Evolutionary conservation across 2,888 invertebrate genomes (phyloP).

Genomic region (Acrobasis suavella): DNA sequence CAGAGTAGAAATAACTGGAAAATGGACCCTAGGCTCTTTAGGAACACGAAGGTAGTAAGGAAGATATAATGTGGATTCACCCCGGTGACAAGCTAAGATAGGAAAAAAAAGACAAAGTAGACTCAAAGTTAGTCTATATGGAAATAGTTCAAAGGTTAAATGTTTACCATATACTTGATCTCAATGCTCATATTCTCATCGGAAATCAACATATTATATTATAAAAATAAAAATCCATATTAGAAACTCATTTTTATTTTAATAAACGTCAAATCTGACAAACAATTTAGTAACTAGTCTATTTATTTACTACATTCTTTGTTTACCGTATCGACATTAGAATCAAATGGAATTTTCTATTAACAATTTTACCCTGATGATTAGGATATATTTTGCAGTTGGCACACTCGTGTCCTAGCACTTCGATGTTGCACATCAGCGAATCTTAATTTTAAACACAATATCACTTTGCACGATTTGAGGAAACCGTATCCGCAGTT

Average conservation of each 20-base stretch:
- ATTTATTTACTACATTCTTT: conserved; percentile 36
- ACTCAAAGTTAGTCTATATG: no score
- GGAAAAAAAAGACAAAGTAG: no score
- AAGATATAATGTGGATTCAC: no score
- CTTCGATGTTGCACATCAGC: conserved; percentile 47
- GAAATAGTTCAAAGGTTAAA: no score
- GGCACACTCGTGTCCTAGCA: conserved; percentile 43
- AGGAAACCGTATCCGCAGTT: conserved; percentile 27
- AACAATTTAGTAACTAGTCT: conserved; percentile 41
- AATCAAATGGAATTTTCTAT: conserved; percentile 36
- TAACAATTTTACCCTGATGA: conserved; percentile 61
- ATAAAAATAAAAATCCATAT: conserved; percentile 21
- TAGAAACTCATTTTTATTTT: conserved; percentile 57
- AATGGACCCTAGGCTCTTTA: no score
- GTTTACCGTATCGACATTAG: conserved; percentile 35
- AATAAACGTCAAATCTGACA: conserved; percentile 57
- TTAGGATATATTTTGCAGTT: conserved; percentile 59
- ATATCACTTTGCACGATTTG: conserved; percentile 7
- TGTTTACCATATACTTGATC: no score
- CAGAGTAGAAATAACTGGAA: no score
- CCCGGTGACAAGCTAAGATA: no score
- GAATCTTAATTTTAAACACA: conserved; percentile 28
- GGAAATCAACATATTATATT: no score
- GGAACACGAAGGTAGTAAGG: no score
- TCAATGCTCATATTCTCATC: no score